phyloP scores from a whole-genome alignment of 1,140 invertebrate genomes.

The Dreissena polymorpha region DNA sequence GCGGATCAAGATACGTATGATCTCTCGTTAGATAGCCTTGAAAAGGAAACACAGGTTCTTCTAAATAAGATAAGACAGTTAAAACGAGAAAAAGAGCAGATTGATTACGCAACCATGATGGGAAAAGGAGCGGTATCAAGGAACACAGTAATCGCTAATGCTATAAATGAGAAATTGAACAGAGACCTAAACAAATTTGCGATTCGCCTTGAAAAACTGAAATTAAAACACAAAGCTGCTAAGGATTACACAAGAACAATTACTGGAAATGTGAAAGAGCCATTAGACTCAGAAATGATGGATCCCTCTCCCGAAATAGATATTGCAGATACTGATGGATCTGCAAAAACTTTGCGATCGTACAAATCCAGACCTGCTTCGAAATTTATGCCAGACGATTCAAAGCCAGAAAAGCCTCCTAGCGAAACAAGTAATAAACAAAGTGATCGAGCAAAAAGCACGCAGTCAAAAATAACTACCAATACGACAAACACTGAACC shows the following conservation, averaged over 20 bases:
- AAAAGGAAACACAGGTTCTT: conserved; percentile 46
- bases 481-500: too few species aligned
- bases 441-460: too few species aligned
- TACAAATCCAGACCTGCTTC: neutral
- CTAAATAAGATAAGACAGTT: conserved; percentile 42
- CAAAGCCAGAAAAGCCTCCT: neutral
- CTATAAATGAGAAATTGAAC: conserved; percentile 43
- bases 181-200: conserved; percentile 49
- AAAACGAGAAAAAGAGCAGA: conserved; percentile 44
- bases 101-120: conserved; percentile 35
- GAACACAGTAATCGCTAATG: conserved; percentile 38
- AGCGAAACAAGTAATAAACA: too few species aligned
- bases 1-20: conserved; percentile 44
- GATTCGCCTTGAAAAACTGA: conserved; percentile 42
- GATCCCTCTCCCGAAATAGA: neutral
- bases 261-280: neutral
- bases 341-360: neutral
- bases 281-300: neutral
- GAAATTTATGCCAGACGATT: neutral
- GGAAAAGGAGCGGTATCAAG: conserved; percentile 32
- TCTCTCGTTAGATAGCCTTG: conserved; percentile 26
- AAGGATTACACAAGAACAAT: conserved; percentile 3
- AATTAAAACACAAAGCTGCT: conserved; percentile 35
- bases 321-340: neutral
- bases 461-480: too few species aligned